A percentile compares a stretch with the other conserved stretches of the same genome.
Evolutionary conservation across 2,797 vertebrate species (phyloP).

Genomic region (Crenuchus spilurus): DNA sequence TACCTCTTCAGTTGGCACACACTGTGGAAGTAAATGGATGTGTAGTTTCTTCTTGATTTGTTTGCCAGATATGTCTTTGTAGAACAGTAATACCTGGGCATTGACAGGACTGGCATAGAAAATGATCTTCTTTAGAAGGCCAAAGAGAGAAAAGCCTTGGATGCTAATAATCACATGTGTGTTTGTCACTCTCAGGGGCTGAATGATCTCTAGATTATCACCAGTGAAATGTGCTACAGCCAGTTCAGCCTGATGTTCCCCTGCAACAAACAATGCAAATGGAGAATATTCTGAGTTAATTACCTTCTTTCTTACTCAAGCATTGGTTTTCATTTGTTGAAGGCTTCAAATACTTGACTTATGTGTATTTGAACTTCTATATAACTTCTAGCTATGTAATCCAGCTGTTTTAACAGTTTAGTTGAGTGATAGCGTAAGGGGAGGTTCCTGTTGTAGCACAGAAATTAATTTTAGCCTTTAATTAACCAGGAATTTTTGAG

Average conservation of each 20-base stretch:
- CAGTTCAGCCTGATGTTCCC: not conserved
- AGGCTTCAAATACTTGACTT: no score
- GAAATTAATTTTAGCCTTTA: no score
- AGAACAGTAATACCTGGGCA: conserved; percentile 32
- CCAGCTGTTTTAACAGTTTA: no score
- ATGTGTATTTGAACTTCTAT: no score
- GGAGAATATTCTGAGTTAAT: no score
- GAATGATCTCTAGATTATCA: conserved; percentile 23
- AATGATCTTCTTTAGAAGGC: not conserved
- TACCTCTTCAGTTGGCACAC: conserved; percentile 26
- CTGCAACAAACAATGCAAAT: not conserved
- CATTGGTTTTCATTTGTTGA: no score
- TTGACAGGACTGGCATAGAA: not conserved
- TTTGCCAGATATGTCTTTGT: not conserved
- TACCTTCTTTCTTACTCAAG: no score
- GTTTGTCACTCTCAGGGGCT: conserved; percentile 33
- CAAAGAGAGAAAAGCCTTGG: conserved; percentile 45
- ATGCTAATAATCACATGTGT: conserved; percentile 23
- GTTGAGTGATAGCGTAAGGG: no score
- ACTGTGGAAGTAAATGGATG: conserved; percentile 25
- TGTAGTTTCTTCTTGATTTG: not conserved
- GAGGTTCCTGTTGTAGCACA: no score
- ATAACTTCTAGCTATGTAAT: no score
- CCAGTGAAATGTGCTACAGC: conserved; percentile 14
- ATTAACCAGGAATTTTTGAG: no score